Evolutionary conservation across 1,140 invertebrate genomes (phyloP), one percentile per base, ranked within the genome.

Genomic region (Euura lappo): DNA sequence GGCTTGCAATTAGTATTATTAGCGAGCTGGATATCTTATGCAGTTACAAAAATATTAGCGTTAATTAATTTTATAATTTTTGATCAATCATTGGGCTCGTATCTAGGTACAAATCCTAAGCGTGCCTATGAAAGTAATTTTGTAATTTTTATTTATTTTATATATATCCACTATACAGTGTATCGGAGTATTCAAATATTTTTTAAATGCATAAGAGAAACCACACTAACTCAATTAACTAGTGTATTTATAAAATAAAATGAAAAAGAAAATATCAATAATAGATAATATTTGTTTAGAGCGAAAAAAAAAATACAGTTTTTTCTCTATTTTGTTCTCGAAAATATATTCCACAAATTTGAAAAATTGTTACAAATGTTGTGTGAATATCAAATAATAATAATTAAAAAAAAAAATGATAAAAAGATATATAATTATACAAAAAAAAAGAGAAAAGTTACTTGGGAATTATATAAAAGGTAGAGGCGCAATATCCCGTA

Each of bases 401-500:
- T 11, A 11, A 60, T n/a, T 11, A 60, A 60, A 60, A 60, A 8
- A 60, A 68, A 44, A 68, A 28, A 68, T 28, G 42, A 68, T 10
- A 42, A 68, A 44, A 68, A 28, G 42, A 13, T 10, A 64, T 64
- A 8, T 6, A 68, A 64, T n/a, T n/a, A 64, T 10, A 64, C 28
- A 28, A 68, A 68, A 68, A 68, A 11, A 44, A 68, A 68, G 42
- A 68, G 42, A 68, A 68, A 68, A 7, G 4, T 42, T 42, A 42
- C 10, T 8, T 42, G 66, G 66, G 66, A 44, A 68, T 68, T 28
- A 68, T 28, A 28, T 42, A 42, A 68, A 8, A 42, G 66, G 66
- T 68, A 68, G 6, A 28, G 66, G 66, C 8, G 66, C 66, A 68
- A 68, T 68, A 42, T 68, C 66, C 66, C 42, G 66, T 68, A 68